Conservation (phyloP, 2,797 vertebrate species). For the Hipposideros larvatus region DNA sequence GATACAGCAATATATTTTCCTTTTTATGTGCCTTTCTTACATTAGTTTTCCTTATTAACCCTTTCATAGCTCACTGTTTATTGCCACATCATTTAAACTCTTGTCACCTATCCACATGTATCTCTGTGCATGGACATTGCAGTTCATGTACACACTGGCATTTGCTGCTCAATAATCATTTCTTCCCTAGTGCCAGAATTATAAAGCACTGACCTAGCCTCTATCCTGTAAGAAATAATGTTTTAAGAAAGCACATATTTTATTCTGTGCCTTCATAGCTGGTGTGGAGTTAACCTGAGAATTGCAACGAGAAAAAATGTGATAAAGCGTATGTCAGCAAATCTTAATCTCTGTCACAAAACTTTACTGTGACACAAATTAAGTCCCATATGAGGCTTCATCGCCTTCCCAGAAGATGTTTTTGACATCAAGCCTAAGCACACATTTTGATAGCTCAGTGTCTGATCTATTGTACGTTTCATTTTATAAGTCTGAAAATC, state of each 20-base stretch:
- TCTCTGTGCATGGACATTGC: background rate
- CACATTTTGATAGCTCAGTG: background rate
- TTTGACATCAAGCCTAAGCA: background rate
- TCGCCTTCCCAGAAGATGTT: background rate
- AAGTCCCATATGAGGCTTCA: background rate
- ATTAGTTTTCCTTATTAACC: background rate
- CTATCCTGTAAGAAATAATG: background rate
- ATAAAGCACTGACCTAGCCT: background rate
- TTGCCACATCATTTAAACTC: background rate
- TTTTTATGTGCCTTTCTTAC: background rate
- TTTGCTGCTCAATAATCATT: background rate
- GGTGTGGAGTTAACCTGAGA: background rate
- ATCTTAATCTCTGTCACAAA: background rate
- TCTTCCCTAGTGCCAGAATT: background rate
- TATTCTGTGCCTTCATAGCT: background rate
- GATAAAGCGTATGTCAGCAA: background rate
- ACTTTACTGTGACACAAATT: background rate
- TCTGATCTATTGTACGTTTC: background rate
- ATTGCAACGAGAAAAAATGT: background rate
- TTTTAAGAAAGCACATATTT: background rate
- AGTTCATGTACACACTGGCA: background rate
- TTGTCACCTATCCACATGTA: background rate
- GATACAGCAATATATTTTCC: background rate
- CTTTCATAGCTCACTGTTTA: background rate
- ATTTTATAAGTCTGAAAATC: slow-evolving; percentile 10